These are phyloP conservation scores for Ptyas mucosa DNA, from an alignment of 2,113 vertebrate species.

Conservation along the genomic window DNA sequence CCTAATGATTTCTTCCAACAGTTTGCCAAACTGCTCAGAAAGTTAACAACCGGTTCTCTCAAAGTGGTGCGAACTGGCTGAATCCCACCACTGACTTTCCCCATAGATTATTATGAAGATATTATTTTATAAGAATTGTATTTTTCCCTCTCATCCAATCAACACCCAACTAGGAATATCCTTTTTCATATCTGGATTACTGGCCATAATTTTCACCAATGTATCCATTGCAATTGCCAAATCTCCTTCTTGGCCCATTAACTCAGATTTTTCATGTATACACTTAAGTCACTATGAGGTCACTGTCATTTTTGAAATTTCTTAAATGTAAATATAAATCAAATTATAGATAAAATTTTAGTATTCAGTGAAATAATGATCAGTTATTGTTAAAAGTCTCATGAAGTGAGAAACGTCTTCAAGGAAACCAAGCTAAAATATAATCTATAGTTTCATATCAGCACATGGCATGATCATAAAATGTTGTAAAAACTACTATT, in stretches of 20 bases:
- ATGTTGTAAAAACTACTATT: background rate
- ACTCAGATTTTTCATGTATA: background rate
- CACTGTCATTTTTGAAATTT: background rate
- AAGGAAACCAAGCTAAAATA: conserved; percentile 18
- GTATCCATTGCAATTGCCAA: background rate
- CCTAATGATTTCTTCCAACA: too few species aligned
- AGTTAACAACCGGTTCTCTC: too few species aligned
- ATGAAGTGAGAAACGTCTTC: background rate
- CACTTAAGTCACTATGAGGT: background rate
- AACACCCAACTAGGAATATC: background rate
- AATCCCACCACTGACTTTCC: too few species aligned
- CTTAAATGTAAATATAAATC: background rate
- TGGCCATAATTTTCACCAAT: background rate
- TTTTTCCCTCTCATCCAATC: background rate
- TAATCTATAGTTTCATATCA: conserved; percentile 22
- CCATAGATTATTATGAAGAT: background rate
- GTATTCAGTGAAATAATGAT: background rate
- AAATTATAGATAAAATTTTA: background rate
- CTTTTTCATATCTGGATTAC: background rate
- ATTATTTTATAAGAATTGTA: background rate
- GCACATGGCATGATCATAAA: background rate
- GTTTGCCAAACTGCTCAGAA: too few species aligned
- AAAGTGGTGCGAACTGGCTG: too few species aligned
- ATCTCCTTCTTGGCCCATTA: background rate
- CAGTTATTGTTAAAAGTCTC: background rate